Evolutionary conservation across 30 jellyfish, hydroid and myxozoan species (phyloP).

Genomic region (Aurelia sp.): DNA sequence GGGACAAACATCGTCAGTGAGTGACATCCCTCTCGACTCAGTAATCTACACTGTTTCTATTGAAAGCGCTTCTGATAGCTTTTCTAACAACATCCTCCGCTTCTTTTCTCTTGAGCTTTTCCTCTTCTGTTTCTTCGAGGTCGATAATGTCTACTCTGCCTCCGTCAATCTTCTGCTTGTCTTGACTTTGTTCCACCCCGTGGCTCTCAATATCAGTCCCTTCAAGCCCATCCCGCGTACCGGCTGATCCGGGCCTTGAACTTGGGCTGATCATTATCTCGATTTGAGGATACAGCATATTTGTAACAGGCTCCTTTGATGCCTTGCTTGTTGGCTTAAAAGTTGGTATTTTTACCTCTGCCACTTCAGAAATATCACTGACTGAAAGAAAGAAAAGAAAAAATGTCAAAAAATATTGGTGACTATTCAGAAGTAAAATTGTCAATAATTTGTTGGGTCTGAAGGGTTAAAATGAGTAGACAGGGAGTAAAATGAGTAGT

Average conservation of each 20-base stretch:
- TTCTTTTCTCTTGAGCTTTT: neutral
- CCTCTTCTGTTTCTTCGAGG: neutral
- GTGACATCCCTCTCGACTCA: too few species aligned
- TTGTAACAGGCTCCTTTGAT: neutral
- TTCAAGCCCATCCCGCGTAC: neutral
- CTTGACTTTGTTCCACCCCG: too few species aligned
- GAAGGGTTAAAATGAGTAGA: too few species aligned
- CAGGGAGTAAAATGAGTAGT: too few species aligned
- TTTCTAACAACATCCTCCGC: neutral
- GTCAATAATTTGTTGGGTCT: too few species aligned
- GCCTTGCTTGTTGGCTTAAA: slow-evolving; percentile 13
- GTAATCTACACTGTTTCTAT: neutral
- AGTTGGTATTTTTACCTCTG: slow-evolving; percentile 5
- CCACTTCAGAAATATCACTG: slow-evolving; percentile 42
- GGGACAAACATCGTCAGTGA: too few species aligned
- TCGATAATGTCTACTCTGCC: too few species aligned
- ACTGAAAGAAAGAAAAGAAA: slow-evolving; percentile 2
- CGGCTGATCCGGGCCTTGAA: slow-evolving; percentile 31
- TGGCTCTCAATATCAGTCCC: too few species aligned
- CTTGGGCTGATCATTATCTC: slow-evolving; percentile 34
- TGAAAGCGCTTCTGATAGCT: neutral
- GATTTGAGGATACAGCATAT: neutral
- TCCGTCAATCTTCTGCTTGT: too few species aligned
- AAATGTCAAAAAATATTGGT: too few species aligned
- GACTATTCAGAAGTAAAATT: too few species aligned